These are phyloP conservation scores for Wasmannia auropunctata DNA, from an alignment of 1,140 invertebrate genomes.

Conservation along the genomic window DNA sequence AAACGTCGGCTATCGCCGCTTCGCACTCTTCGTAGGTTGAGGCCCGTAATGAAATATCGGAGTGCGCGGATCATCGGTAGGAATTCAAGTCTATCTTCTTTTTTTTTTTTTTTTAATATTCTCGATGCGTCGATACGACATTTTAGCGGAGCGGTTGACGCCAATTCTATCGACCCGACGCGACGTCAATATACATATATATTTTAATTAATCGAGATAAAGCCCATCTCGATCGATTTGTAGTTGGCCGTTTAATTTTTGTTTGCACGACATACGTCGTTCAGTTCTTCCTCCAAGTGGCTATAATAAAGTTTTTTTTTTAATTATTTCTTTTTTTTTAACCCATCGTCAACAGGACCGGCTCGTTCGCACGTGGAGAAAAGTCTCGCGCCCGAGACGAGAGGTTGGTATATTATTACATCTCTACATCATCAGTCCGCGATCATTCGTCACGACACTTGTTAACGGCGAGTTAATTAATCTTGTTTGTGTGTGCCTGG, in stretches of 20 bases:
- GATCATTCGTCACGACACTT: not conserved
- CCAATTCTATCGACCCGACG: not conserved
- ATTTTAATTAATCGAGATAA: constrained; percentile 20
- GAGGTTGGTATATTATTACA: constrained; percentile 3
- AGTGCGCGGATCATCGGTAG: not conserved
- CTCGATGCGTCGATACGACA: not conserved
- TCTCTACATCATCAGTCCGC: constrained; percentile 9
- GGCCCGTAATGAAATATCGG: constrained; percentile 9
- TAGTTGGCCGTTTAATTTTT: not conserved
- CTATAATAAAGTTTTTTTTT: constrained; percentile 17
- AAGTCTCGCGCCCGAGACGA: not conserved
- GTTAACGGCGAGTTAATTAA: constrained; percentile 22
- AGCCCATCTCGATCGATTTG: not conserved
- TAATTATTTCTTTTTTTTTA: not conserved
- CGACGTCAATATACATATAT: not conserved
- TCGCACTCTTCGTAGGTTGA: not conserved
- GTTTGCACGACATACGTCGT: not conserved
- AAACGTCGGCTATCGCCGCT: not conserved
- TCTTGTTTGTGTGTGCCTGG: constrained; percentile 2
- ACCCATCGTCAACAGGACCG: not conserved
- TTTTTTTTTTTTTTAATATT: not conserved
- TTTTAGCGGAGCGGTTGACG: constrained; percentile 23
- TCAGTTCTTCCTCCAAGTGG: not conserved
- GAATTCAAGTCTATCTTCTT: not conserved
- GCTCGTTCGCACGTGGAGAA: constrained; percentile 7